phyloP scores from a whole-genome alignment of 2,113 vertebrate genomes.

The Nothoprocta pentlandii region DNA sequence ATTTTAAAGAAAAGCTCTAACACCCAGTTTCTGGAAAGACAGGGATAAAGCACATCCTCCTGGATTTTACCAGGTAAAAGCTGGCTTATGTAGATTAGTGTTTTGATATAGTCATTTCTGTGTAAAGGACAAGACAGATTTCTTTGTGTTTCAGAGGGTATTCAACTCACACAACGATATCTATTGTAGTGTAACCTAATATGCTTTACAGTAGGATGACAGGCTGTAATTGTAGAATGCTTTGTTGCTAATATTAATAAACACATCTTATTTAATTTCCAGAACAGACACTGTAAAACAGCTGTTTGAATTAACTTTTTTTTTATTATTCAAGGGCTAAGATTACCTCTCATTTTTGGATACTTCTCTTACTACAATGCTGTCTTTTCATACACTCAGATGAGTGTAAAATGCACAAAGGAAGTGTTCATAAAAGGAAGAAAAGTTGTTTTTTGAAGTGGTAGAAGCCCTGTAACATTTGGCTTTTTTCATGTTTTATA shows the following conservation, averaged over 20 bases:
- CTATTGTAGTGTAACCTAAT: neutral
- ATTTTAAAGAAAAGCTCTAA: neutral
- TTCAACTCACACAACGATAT: neutral
- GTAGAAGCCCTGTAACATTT: neutral
- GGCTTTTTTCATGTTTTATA: constrained; percentile 49
- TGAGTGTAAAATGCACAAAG: neutral
- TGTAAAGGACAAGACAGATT: neutral
- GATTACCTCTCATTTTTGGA: constrained; percentile 5
- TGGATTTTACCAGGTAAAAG: neutral
- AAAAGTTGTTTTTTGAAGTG: neutral
- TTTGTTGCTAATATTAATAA: constrained; percentile 19
- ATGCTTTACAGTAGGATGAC: neutral
- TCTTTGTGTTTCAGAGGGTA: neutral
- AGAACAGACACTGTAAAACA: neutral
- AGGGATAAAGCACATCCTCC: neutral
- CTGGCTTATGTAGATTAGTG: neutral
- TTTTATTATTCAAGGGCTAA: neutral
- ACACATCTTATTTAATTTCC: constrained; percentile 1
- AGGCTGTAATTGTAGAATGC: neutral
- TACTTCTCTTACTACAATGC: neutral
- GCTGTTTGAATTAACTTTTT: neutral
- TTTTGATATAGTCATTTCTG: neutral
- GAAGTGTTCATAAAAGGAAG: constrained; percentile 2
- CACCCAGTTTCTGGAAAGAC: neutral
- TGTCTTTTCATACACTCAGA: neutral